A percentile compares a stretch with the other conserved stretches of the same genome.
These are phyloP conservation scores for Pholis gunnellus DNA, from an alignment of 2,113 vertebrate genomes.

Conservation along the genomic window DNA sequence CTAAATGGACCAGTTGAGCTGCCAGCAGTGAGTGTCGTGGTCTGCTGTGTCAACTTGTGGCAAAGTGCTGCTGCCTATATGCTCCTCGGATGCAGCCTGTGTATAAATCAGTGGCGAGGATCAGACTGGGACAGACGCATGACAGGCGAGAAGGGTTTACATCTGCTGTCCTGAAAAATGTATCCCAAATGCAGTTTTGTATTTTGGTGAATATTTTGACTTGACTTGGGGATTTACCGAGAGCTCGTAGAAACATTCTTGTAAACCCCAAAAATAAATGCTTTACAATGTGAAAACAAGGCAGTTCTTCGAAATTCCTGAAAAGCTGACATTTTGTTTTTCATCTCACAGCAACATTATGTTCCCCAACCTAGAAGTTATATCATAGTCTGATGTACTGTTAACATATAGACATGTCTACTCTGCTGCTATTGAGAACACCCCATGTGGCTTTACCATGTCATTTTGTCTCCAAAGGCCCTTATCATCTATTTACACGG, in stretches of 20 bases:
- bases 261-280: not conserved
- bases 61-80: not conserved
- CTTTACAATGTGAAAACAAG: slow-evolving; percentile 3
- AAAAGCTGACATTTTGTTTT: slow-evolving; percentile 32
- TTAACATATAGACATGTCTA: not conserved
- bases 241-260: not conserved
- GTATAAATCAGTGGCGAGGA: not conserved
- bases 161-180: not conserved
- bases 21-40: not conserved
- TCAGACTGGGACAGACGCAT: not conserved
- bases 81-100: not conserved
- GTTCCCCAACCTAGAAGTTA: not conserved
- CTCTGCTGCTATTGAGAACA: not conserved
- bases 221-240: not conserved
- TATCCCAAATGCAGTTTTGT: slow-evolving; percentile 1
- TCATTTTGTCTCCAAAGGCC: not conserved
- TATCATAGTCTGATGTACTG: not conserved
- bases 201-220: slow-evolving; percentile 16
- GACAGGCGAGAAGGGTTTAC: not conserved
- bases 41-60: not conserved
- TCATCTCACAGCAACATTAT: slow-evolving; percentile 13
- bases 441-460: not conserved
- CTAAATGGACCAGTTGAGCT: not conserved
- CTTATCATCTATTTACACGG: not conserved
- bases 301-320: slow-evolving; percentile 13